phyloP scores from a whole-genome alignment of 2,888 invertebrate genomes.

The Cryptus viduatorius region DNA sequence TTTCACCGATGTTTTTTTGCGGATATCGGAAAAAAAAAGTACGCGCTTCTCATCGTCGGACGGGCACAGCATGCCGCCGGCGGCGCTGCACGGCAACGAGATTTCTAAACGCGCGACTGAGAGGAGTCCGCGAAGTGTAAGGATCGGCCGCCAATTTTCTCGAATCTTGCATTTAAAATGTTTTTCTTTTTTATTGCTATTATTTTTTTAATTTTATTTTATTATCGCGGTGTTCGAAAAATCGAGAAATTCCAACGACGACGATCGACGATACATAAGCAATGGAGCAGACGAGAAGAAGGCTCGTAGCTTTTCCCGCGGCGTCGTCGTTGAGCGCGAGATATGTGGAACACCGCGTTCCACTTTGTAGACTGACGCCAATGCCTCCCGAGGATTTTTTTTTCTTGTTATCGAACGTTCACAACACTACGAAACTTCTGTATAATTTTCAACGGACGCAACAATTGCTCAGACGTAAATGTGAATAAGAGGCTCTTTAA shows the following conservation, averaged over 20 bases:
- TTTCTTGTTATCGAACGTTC: not conserved
- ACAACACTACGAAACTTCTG: not conserved
- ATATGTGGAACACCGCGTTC: slow-evolving; percentile 64
- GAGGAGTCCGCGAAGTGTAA: not conserved
- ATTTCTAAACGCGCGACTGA: slow-evolving; percentile 30
- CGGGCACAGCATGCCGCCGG: not conserved
- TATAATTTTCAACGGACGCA: no score
- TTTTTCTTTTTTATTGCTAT: not conserved
- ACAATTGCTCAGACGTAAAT: no score
- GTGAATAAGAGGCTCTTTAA: no score
- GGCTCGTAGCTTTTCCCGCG: slow-evolving; percentile 51
- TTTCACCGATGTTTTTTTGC: not conserved
- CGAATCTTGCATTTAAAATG: not conserved
- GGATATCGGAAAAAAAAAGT: not conserved
- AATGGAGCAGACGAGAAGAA: not conserved
- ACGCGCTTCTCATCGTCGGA: not conserved
- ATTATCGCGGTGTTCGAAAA: slow-evolving; percentile 22
- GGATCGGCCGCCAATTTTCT: slow-evolving; percentile 22
- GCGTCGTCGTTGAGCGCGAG: slow-evolving; percentile 21
- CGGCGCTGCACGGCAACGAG: not conserved
- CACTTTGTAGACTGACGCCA: slow-evolving; percentile 55
- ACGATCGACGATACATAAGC: slow-evolving; percentile 33
- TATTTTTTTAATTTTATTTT: no score
- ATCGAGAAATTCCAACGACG: slow-evolving; percentile 46
- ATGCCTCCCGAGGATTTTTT: slow-evolving; percentile 29